A percentile compares a stretch with the other conserved stretches of the same genome.
phyloP scores from a whole-genome alignment of 2,113 vertebrate genomes.

The Cyanoliseus patagonus region DNA sequence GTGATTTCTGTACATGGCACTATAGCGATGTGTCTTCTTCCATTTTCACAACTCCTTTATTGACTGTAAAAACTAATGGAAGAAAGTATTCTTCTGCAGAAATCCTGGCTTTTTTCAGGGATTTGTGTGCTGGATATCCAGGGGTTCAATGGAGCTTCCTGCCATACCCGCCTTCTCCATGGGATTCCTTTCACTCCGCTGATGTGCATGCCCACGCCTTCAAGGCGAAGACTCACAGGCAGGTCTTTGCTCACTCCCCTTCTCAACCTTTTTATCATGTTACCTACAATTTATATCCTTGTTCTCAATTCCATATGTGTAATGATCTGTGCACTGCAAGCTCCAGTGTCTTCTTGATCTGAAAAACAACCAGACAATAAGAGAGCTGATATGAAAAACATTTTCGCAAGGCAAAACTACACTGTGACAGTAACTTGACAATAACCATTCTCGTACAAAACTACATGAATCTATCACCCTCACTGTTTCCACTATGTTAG shows the following conservation, averaged over 20 bases:
- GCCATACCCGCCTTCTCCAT: not conserved
- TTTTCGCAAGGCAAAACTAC: not conserved
- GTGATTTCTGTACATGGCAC: not conserved
- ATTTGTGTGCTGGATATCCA: not conserved
- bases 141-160: not conserved
- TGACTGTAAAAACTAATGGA: not conserved
- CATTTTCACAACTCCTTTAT: not conserved
- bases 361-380: not conserved
- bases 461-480: not conserved
- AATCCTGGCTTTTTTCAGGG: not conserved
- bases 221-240: not conserved
- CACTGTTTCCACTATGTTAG: not conserved
- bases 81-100: not conserved
- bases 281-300: not conserved
- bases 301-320: not conserved
- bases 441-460: not conserved
- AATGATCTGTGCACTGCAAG: not conserved
- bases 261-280: not conserved
- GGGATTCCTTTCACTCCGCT: not conserved
- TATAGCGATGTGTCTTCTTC: not conserved
- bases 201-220: rapidly evolving
- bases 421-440: not conserved
- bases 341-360: not conserved
- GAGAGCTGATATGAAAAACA: not conserved
- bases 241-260: not conserved